Conservation (phyloP, 2,113 vertebrate genomes). For the Etheostoma spectabile region DNA sequence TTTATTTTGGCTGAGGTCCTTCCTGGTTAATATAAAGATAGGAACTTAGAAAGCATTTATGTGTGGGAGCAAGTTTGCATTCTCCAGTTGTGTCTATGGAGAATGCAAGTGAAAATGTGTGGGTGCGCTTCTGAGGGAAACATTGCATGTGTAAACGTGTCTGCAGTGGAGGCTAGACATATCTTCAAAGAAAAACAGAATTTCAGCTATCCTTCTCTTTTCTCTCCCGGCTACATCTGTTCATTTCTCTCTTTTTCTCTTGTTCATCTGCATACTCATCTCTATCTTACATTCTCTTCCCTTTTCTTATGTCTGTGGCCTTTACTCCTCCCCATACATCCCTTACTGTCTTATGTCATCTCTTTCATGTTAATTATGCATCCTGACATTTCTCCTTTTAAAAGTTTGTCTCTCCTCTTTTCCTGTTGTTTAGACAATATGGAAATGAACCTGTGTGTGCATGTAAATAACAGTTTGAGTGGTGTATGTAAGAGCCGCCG, state of each 20-base stretch:
- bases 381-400: not conserved
- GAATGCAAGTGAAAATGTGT: slow-evolving; percentile 9
- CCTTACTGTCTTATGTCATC: not conserved
- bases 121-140: slow-evolving; percentile 14
- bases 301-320: not conserved
- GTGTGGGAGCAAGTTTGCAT: slow-evolving; percentile 4
- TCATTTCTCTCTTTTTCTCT: not conserved
- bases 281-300: not conserved
- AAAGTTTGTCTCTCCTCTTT: slow-evolving; percentile 2
- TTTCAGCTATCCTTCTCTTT: not conserved
- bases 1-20: slow-evolving; percentile 40
- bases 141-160: slow-evolving; percentile 18
- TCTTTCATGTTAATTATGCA: slow-evolving; percentile 7
- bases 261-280: not conserved
- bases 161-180: not conserved
- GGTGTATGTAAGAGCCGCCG: slow-evolving; percentile 23
- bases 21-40: slow-evolving; percentile 37
- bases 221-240: not conserved
- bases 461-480: slow-evolving; percentile 47
- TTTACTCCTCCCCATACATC: not conserved
- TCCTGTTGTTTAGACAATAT: not conserved
- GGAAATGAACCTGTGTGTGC: not conserved
- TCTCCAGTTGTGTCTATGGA: slow-evolving; percentile 3
- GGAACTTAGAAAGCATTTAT: not conserved
- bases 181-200: not conserved